Percentiles rank a stretch among this genome's conserved stretches.
Evolutionary conservation across 2,797 vertebrate genomes (phyloP).

Genomic region (Pipistrellus nathusii): DNA sequence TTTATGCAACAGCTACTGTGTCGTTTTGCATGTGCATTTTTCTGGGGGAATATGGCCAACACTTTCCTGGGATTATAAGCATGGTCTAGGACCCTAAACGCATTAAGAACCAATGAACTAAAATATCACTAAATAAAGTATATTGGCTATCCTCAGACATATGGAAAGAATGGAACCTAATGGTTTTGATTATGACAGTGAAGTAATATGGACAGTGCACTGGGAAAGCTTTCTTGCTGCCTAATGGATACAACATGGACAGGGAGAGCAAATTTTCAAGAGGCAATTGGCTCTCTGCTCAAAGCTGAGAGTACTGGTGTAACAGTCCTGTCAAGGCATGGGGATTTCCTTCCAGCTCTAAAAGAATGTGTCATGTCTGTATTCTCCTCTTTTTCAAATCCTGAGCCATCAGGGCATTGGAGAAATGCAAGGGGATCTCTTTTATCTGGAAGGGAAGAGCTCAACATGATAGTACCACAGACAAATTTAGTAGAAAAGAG

Average conservation of each 20-base stretch:
- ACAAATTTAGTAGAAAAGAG: not conserved
- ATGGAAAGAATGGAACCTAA: slow-evolving; percentile 72
- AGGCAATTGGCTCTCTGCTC: not conserved
- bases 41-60: not conserved
- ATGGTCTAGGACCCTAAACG: not conserved
- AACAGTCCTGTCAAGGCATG: not conserved
- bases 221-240: not conserved
- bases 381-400: not conserved
- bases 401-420: not conserved
- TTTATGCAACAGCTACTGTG: not conserved
- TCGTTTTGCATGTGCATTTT: not conserved
- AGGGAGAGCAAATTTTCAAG: not conserved
- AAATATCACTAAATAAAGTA: slow-evolving; percentile 73
- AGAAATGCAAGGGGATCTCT: not conserved
- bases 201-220: not conserved
- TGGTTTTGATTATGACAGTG: slow-evolving; percentile 71
- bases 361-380: not conserved
- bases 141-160: slow-evolving; percentile 63
- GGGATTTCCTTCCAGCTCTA: not conserved
- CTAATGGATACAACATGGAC: not conserved
- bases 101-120: slow-evolving; percentile 32
- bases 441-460: not conserved
- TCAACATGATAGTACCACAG: not conserved
- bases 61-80: slow-evolving; percentile 4
- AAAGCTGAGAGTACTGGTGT: not conserved